phyloP scores from a whole-genome alignment of 2,113 vertebrate genomes.

The Xenopus tropicalis region UCB_Xtro_10.0 CM004445.2:137037501-137038000 shows the following conservation, averaged over 20 bases:
- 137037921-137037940: constrained; percentile 77
- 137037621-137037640: too few relatives aligned
- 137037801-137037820: constrained; percentile 86
- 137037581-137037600: too few relatives aligned
- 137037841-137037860: constrained; percentile 82
- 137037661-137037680: too few relatives aligned
- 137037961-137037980: constrained; percentile 76
- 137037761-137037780: constrained; percentile 71
- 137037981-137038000: constrained; percentile 62
- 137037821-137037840: constrained; percentile 76
- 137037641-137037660: too few relatives aligned
- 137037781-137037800: constrained; percentile 83
- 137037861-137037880: constrained; percentile 76
- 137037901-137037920: constrained; percentile 72
- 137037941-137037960: constrained; percentile 67
- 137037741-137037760: constrained; percentile 77
- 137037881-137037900: constrained; percentile 56
- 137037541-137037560: too few relatives aligned
- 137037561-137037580: too few relatives aligned
- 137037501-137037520: too few relatives aligned
- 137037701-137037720: background rate
- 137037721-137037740: background rate
- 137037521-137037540: too few relatives aligned
- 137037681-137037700: too few relatives aligned
- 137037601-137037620: too few relatives aligned